These are phyloP conservation scores for Idris sp. DNA, from an alignment of 1,140 invertebrate genomes.

Conservation along the genomic window DNA sequence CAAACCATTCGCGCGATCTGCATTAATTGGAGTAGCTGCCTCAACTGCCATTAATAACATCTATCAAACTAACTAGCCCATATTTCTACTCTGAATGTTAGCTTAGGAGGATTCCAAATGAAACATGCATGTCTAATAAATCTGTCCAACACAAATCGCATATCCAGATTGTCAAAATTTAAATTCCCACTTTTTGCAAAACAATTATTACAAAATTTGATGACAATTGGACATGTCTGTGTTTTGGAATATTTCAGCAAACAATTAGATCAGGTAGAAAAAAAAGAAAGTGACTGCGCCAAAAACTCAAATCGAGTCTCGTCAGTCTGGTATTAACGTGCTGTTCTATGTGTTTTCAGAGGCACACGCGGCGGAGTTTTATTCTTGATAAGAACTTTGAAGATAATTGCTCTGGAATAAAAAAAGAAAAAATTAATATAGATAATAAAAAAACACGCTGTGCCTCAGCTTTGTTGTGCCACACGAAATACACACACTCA, in stretches of 20 bases:
- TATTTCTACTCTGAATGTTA: conserved; percentile 33
- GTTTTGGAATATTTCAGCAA: conserved; percentile 70
- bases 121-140: too few species aligned
- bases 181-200: too few species aligned
- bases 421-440: conserved; percentile 60
- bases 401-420: conserved; percentile 75
- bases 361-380: conserved; percentile 79
- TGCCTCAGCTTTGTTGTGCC: conserved; percentile 76
- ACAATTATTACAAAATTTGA: too few species aligned
- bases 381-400: conserved; percentile 76
- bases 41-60: conserved; percentile 11
- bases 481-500: conserved; percentile 77
- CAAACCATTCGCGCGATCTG: background rate
- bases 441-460: conserved; percentile 67
- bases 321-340: conserved; percentile 78
- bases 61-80: background rate
- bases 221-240: conserved; percentile 43
- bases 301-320: conserved; percentile 70
- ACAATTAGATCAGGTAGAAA: conserved; percentile 36
- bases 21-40: conserved; percentile 10
- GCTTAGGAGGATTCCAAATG: conserved; percentile 64
- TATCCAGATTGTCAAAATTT: conserved; percentile 2
- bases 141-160: too few species aligned
- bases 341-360: conserved; percentile 79
- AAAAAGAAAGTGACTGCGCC: conserved; percentile 61